Conservation (phyloP, 2,113 vertebrate genomes). For the Peromyscus polionotus region DNA sequence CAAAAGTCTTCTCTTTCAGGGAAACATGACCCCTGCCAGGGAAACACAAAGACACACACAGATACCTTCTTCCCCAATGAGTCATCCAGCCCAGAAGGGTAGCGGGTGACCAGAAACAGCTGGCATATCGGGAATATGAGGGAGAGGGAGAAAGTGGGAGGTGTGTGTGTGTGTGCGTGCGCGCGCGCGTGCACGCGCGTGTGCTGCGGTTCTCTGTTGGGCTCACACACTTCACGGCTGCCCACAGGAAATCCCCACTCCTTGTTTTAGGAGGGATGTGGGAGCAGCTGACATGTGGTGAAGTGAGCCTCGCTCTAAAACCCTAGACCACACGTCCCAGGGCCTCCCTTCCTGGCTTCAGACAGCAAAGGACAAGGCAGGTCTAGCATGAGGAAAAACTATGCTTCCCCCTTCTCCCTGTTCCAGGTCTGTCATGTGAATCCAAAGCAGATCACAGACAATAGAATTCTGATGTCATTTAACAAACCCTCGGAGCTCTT, state of each 20-base stretch:
- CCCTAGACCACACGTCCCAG: rapidly evolving
- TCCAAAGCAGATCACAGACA: background rate
- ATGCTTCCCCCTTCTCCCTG: rapidly evolving
- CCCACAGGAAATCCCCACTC: background rate
- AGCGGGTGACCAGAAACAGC: background rate
- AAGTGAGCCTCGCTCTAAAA: background rate
- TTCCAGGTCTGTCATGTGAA: background rate
- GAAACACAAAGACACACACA: background rate
- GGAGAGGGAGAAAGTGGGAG: background rate
- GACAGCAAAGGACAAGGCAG: background rate
- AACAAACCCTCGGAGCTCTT: background rate
- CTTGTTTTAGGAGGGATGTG: background rate
- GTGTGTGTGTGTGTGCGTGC: background rate
- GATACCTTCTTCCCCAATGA: background rate
- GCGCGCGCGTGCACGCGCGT: no score
- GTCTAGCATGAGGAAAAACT: background rate
- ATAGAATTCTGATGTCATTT: background rate
- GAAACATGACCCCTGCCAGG: background rate
- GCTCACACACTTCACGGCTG: background rate
- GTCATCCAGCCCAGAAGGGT: background rate
- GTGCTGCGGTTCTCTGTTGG: background rate
- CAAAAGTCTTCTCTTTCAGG: background rate
- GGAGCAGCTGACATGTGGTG: background rate
- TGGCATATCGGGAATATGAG: background rate
- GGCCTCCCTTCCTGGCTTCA: background rate